Conservation (phyloP, 2,888 invertebrate species). For the Drepana falcataria region DNA sequence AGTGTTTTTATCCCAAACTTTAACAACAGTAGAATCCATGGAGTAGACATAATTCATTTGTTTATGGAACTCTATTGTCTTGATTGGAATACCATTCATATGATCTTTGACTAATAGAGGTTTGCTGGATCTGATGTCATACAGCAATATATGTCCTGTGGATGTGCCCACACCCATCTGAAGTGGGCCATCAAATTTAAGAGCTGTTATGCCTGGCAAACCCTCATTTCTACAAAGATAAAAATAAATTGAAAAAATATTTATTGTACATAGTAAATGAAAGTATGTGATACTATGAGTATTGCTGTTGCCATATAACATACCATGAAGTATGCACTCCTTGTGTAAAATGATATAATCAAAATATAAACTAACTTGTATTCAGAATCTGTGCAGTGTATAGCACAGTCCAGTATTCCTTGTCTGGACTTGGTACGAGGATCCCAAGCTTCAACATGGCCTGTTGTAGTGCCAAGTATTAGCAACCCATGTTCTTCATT, state of each 20-base stretch:
- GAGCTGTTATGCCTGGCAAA: conserved; percentile 86
- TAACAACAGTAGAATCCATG: conserved; percentile 91
- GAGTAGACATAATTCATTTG: conserved; percentile 90
- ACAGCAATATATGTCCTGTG: conserved; percentile 95
- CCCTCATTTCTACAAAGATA: conserved; percentile 75
- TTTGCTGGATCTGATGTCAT: conserved; percentile 94
- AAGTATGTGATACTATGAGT: no score
- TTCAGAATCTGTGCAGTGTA: conserved; percentile 77
- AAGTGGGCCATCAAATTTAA: conserved; percentile 86
- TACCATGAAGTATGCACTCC: no score
- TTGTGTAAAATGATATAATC: no score
- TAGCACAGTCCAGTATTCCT: conserved; percentile 90
- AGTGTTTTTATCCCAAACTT: conserved; percentile 93
- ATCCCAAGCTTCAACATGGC: conserved; percentile 98
- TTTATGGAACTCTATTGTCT: conserved; percentile 90
- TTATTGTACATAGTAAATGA: no score
- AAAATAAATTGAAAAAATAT: background rate
- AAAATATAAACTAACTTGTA: conserved; percentile 43
- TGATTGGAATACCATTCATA: conserved; percentile 94
- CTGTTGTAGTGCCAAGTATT: conserved; percentile 91
- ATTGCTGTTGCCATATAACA: no score
- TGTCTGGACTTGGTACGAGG: conserved; percentile 88
- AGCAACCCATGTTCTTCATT: conserved; percentile 94
- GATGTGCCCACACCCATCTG: conserved; percentile 94
- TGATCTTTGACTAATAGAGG: conserved; percentile 96